Conservation (phyloP, 1,140 invertebrate species). For the Lepidotrigona ventralis region DNA sequence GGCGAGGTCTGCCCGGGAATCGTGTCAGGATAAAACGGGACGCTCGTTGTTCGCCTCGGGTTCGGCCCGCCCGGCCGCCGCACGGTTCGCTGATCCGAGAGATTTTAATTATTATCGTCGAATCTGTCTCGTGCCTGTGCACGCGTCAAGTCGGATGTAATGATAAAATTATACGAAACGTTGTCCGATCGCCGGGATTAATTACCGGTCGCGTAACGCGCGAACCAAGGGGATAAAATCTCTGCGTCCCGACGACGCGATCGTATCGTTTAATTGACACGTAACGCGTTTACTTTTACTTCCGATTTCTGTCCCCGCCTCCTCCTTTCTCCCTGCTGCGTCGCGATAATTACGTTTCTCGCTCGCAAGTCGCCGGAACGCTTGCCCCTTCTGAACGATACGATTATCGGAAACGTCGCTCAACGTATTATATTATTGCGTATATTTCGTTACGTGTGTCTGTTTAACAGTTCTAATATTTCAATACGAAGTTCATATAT, state of each 20-base stretch:
- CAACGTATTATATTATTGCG: no score
- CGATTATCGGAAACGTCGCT: no score
- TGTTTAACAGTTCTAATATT: no score
- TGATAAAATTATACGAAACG: constrained; percentile 59
- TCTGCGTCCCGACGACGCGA: background rate
- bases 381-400: no score
- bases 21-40: constrained; percentile 20
- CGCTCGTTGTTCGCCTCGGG: background rate
- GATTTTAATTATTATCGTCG: constrained; percentile 60
- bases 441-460: no score
- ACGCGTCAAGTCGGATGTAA: constrained; percentile 49
- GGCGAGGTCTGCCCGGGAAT: constrained; percentile 21
- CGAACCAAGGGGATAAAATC: background rate
- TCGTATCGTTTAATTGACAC: constrained; percentile 6
- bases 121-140: constrained; percentile 21
- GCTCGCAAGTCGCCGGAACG: no score
- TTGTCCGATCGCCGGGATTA: constrained; percentile 52
- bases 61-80: constrained; percentile 38
- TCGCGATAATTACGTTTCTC: no score
- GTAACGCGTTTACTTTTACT: background rate
- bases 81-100: constrained; percentile 53
- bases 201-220: constrained; percentile 21
- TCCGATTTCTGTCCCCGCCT: background rate
- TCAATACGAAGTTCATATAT: no score
- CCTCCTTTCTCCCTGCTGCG: no score